Evolutionary conservation across 2,113 vertebrate species (phyloP), one percentile per base, ranked within the genome.

Genomic region (Mugil cephalus): DNA sequence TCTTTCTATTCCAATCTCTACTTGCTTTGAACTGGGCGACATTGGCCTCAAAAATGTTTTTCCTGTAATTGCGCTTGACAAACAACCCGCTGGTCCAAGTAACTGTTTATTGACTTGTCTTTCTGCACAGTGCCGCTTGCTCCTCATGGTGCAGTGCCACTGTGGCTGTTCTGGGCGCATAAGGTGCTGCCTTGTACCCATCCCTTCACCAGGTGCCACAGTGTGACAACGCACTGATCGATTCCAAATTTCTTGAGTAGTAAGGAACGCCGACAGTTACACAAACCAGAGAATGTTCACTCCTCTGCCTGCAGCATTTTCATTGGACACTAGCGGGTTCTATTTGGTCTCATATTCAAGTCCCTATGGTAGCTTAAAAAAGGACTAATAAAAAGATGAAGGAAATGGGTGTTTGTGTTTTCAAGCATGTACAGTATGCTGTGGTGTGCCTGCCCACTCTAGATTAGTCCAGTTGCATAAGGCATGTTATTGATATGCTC

Each of bases 51-150:
- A 80, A 85, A 74, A 63, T 68, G 34, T 73, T 63, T 75, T 77
- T 58, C 47, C 60, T 65, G 76, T 88, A 89, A 87, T 82, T 87
- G 86, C 68, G 72, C 70, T 80, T 83, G 87, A 89, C 79, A 88
- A 88, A 85, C 83, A 87, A 61, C 77, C 72, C 24, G 40, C 64
- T 83, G 82, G 72, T 67, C 66, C 68, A 58, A 76, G 72, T 85
- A 89, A 85, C 77, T 76, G 72, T 87, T 83, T 85, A 91, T 87
- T 89, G 86, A 88, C 85, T 78, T 53, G 64, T 82, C 69, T 82
- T 50, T 77, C 58, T 72, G 14, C 56, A 73, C 53, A 84, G 56
- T 70, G 42, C 56, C 59, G 70, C 70, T 30, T 62, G 65, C 62
- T 64, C 24, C 76, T 79, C 30, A 14, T 18, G 46, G 50, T 60